Percentiles rank a stretch among this genome's conserved stretches.
These are phyloP conservation scores for Ditula angustiorana DNA, from an alignment of 2,888 invertebrate genomes.

Conservation along the genomic window DNA sequence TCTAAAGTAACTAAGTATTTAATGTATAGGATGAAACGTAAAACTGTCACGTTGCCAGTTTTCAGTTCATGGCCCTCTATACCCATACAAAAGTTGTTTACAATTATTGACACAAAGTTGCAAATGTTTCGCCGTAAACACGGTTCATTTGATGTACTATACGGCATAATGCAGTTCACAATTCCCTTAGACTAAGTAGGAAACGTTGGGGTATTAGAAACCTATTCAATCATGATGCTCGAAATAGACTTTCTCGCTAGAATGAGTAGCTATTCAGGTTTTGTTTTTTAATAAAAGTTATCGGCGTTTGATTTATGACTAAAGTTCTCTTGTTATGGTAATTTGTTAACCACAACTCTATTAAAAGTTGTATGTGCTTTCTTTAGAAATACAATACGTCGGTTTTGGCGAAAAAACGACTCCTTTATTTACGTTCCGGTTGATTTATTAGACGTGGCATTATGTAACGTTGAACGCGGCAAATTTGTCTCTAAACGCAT, in stretches of 20 bases:
- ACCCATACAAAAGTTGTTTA: slow-evolving; percentile 36
- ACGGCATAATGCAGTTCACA: slow-evolving; percentile 4
- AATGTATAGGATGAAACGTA: slow-evolving; percentile 8
- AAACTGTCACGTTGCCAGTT: slow-evolving; percentile 36
- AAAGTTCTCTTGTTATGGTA: slow-evolving; percentile 30
- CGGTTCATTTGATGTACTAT: slow-evolving; percentile 25
- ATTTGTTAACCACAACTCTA: slow-evolving; percentile 21
- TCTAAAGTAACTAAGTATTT: slow-evolving; percentile 11
- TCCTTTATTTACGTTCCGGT: slow-evolving; percentile 5
- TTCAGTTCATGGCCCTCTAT: slow-evolving; percentile 23
- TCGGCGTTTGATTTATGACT: slow-evolving; percentile 28
- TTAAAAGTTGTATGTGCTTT: not conserved
- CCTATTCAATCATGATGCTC: slow-evolving; percentile 35
- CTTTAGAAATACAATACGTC: slow-evolving; percentile 9
- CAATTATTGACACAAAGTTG: slow-evolving; percentile 41
- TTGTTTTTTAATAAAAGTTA: slow-evolving; percentile 32
- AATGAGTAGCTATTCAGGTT: slow-evolving; percentile 27
- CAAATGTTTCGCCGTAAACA: slow-evolving; percentile 35
- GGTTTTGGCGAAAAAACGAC: slow-evolving; percentile 8
- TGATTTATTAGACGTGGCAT: slow-evolving; percentile 21
- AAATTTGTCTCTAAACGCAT: slow-evolving; percentile 17
- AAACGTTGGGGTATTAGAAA: slow-evolving; percentile 26
- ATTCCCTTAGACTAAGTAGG: slow-evolving; percentile 1
- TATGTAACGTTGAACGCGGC: not conserved
- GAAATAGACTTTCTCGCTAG: slow-evolving; percentile 31